These are phyloP conservation scores for Microcebus griseorufus DNA, from an alignment of 2,113 vertebrate genomes.

Conservation along the genomic window DNA sequence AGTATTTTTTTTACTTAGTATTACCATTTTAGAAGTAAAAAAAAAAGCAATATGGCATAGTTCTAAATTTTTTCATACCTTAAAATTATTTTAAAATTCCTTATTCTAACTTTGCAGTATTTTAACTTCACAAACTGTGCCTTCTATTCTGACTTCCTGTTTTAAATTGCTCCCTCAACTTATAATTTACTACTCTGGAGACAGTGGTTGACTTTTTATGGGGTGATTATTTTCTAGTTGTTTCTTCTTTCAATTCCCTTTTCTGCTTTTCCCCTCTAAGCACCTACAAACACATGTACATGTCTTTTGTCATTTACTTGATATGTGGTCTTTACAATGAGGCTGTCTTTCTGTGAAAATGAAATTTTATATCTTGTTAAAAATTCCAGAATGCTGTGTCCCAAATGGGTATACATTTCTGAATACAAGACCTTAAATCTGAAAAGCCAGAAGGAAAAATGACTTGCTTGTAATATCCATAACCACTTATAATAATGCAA, in stretches of 20 bases:
- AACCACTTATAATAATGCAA: conserved; percentile 57
- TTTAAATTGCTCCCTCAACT: conserved; percentile 62
- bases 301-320: conserved; percentile 58
- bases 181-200: conserved; percentile 63
- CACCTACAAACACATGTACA: background rate
- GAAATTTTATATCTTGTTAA: conserved; percentile 68
- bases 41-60: background rate
- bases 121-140: conserved; percentile 42
- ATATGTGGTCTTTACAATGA: conserved; percentile 59
- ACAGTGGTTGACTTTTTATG: conserved; percentile 57
- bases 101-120: conserved; percentile 30
- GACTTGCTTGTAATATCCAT: conserved; percentile 56
- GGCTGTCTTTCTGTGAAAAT: conserved; percentile 52
- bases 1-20: background rate
- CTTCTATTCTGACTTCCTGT: conserved; percentile 18
- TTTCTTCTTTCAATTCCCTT: conserved; percentile 56
- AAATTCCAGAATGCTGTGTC: conserved; percentile 50
- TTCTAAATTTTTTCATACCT: conserved; percentile 25
- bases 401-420: conserved; percentile 44
- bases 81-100: conserved; percentile 44
- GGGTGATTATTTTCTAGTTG: conserved; percentile 64
- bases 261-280: conserved; percentile 30
- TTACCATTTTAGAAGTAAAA: background rate
- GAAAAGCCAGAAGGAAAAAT: conserved; percentile 58
- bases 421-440: conserved; percentile 54